Percentiles rank a stretch among this genome's conserved stretches.
Conservation (phyloP, 2,888 invertebrate genomes). For the Chironomus tentans region DNA sequence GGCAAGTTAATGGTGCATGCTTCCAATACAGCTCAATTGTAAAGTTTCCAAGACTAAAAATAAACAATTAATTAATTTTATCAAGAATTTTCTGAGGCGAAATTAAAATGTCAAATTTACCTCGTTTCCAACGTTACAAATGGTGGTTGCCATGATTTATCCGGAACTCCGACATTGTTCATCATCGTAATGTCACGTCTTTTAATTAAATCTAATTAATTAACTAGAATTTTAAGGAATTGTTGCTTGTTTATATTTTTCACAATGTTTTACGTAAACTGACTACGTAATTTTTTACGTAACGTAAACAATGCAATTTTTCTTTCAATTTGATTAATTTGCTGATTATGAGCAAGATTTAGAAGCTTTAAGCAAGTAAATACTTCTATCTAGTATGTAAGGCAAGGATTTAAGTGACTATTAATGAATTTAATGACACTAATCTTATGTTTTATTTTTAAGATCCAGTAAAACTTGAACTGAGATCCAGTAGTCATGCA, state of each 20-base stretch:
- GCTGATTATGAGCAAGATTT: too few relatives aligned
- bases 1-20: slow-evolving; percentile 93
- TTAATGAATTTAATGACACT: too few relatives aligned
- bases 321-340: too few relatives aligned
- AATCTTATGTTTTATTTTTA: too few relatives aligned
- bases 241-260: not conserved
- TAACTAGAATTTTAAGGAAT: not conserved
- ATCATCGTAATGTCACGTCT: not conserved
- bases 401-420: too few relatives aligned
- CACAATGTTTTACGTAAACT: too few relatives aligned
- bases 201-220: not conserved
- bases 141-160: slow-evolving; percentile 83
- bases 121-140: slow-evolving; percentile 73
- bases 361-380: too few relatives aligned
- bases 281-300: too few relatives aligned
- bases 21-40: slow-evolving; percentile 95
- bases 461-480: too few relatives aligned
- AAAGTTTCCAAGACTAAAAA: slow-evolving; percentile 82
- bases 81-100: not conserved
- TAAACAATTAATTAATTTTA: slow-evolving; percentile 23
- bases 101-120: slow-evolving; percentile 45
- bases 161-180: slow-evolving; percentile 55
- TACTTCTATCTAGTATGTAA: too few relatives aligned
- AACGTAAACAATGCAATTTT: too few relatives aligned
- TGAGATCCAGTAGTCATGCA: too few relatives aligned